Evolutionary conservation across 2,113 vertebrate species (phyloP), one percentile per base, ranked within the genome.

Genomic region (Myiopsitta monachus): DNA sequence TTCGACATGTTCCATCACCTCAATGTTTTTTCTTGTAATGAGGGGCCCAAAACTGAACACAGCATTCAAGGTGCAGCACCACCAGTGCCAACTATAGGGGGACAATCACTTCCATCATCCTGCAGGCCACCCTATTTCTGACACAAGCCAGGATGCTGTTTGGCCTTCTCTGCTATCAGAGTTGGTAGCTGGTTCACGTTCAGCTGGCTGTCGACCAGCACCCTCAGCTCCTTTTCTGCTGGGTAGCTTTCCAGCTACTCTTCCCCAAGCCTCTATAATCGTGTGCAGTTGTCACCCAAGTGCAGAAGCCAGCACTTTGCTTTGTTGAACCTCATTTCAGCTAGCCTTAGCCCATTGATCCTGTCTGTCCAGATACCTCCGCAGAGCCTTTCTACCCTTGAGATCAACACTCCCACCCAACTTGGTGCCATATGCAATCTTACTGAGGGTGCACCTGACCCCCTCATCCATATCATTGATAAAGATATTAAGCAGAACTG

Each of bases 21-120:
- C 46, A 18, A 5, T 9, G 4, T 72, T 44, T 13, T 11, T 41
- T 54, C n/a, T 43, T 49, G 7, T 4, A 73, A 7, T 22, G 26
- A 79, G 5, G 5, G 13, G 4, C 22, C 5, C 13, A 73, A 41
- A 73, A 72, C 5, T 6, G 12, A 3, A 33, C 1, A 24, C 1
- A 14, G 12, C 3, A 54, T 36, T 67, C 1, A 2, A 83, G 15
- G 5, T 36, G 18, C 11, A 0, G 44, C 73, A 15, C 41, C 79
- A 54, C 4, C n/a, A 47, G 2, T 4, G 26, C 39, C 0, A 0
- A 41, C 38, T 7, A 77, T 7, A 36, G 14, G 6, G 10, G 24
- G 1, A 36, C 5, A 18, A 46, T 21, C 21, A 8, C 52, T 54
- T 27, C 9, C 24, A 15, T 41, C 9, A 1, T 36, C 28, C 30